Base-by-base conservation (phyloP, 2,888 invertebrate species). In the Luffia ferchaultella region DNA sequence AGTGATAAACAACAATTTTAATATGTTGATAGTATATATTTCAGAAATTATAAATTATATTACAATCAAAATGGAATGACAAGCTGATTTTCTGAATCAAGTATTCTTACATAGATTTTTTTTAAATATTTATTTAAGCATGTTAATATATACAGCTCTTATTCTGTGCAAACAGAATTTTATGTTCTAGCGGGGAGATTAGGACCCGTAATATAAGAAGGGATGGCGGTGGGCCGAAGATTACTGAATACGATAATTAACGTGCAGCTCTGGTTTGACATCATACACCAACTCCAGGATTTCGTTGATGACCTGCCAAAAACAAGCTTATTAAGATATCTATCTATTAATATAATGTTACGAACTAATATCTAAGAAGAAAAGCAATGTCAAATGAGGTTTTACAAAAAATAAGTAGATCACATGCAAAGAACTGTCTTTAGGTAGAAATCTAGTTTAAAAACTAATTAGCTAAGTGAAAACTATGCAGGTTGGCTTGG, bases 261-360 rank as follows among this genome's bases (percentile, higher is more conserved):
- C 87, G 83, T 98, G 98, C 61, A 97, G 86, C 76, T 96, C 93
- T 2, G 97, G 96, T 76, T 93, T 92, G 73, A 98, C 96, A 70
- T 95, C 92, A 71, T 94, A 95, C 45, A 97, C 96, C 74, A 93
- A 86, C 58, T 88, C 88, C 68, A 97, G 86, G 62, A 97, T 88
- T 64, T 93, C 91, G 56, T 85, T 71, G 70, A 95, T 92, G 30
- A 94, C 92, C 91, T 92, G 79, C 3, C 74, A 84, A 57, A 55
- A 56, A 58, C 57, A 59, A 60, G n/a, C 16, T 44, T n/a, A n/a
- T n/a, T n/a, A n/a, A n/a, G n/a, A n/a, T n/a, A n/a, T n/a, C n/a
- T n/a, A n/a, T n/a, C n/a, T n/a, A n/a, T n/a, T n/a, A n/a, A n/a
- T n/a, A n/a, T n/a, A n/a, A n/a, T n/a, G n/a, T n/a, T n/a, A n/a